Percentiles rank a stretch among this genome's conserved stretches.
These are phyloP conservation scores for Stenopsyche tienmushanensis DNA, from an alignment of 1,140 invertebrate species.

Conservation along the genomic window DNA sequence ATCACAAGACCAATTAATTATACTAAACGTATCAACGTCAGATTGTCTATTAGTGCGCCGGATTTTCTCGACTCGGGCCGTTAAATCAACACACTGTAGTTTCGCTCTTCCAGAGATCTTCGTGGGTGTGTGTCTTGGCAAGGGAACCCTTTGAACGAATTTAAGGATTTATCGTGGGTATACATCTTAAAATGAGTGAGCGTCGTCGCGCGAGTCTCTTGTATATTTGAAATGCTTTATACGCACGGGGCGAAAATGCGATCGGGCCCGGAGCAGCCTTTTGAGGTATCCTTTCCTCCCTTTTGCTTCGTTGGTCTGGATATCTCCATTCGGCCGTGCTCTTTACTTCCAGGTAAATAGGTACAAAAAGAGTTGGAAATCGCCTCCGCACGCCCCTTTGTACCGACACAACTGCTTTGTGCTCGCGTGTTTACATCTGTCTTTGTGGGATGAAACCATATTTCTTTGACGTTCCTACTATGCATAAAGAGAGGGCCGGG, in stretches of 20 bases:
- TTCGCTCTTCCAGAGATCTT: too few relatives aligned
- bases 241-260: background rate
- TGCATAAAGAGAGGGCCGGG: constrained; percentile 12
- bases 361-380: constrained; percentile 39
- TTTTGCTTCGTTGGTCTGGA: constrained; percentile 37
- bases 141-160: too few relatives aligned
- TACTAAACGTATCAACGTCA: too few relatives aligned
- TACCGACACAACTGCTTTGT: constrained; percentile 5
- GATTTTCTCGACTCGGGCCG: too few relatives aligned
- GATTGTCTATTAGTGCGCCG: too few relatives aligned
- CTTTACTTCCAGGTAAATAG: constrained; percentile 39
- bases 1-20: too few relatives aligned
- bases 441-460: constrained; percentile 38
- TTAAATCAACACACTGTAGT: too few relatives aligned
- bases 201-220: too few relatives aligned
- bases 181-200: too few relatives aligned
- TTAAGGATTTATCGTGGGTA: too few relatives aligned
- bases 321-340: constrained; percentile 37
- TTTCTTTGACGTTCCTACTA: constrained; percentile 38
- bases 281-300: constrained; percentile 19
- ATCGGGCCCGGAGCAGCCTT: background rate
- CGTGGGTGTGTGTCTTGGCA: too few relatives aligned
- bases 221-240: background rate
- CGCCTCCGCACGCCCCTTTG: constrained; percentile 33
- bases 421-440: constrained; percentile 25